Conservation (phyloP, 2,113 vertebrate genomes). For the Mus pahari region DNA sequence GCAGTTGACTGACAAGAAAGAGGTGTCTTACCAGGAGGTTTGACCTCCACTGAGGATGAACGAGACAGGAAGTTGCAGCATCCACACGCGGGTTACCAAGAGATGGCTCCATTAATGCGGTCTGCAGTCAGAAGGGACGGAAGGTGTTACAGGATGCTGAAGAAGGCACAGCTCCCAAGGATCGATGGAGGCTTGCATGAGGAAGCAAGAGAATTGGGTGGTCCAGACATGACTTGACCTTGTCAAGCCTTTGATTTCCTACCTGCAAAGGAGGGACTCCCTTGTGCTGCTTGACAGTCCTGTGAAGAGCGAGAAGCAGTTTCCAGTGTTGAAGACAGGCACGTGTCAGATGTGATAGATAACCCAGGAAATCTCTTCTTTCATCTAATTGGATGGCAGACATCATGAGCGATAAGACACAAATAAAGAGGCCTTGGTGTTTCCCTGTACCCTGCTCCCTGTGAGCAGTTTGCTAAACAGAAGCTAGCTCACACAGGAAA, state of each 20-base stretch:
- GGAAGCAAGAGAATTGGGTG: neutral
- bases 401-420: neutral
- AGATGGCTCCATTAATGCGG: accelerated
- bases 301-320: neutral
- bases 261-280: neutral
- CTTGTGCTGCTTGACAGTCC: neutral
- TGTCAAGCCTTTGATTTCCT: neutral
- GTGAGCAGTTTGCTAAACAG: neutral
- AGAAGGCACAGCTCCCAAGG: neutral
- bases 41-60: neutral
- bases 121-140: neutral
- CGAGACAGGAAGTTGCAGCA: neutral
- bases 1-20: neutral
- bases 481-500: neutral
- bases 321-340: neutral
- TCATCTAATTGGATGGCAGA: neutral
- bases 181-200: neutral
- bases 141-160: neutral
- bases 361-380: neutral
- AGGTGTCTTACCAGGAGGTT: neutral
- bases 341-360: neutral
- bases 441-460: conserved; percentile 10
- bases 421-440: neutral
- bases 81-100: neutral
- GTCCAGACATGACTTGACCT: neutral